Conservation (phyloP, 2,888 invertebrate species). For the Branchipolynoe longqiensis region DNA sequence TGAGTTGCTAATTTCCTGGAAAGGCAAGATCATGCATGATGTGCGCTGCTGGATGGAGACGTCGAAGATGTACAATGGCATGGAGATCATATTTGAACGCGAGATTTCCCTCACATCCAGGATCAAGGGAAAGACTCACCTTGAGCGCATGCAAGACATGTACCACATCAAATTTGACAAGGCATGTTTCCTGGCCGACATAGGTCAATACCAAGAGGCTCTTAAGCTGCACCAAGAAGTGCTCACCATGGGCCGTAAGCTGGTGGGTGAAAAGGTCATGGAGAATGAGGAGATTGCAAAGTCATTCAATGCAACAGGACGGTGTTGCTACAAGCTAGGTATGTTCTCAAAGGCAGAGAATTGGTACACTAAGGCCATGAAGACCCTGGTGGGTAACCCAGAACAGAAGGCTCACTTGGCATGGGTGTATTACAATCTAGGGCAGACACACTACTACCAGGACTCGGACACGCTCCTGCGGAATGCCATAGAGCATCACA, state of each 20-base stretch:
- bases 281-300: background rate
- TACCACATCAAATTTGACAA: background rate
- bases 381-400: background rate
- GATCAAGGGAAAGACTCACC: background rate
- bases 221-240: constrained; percentile 1
- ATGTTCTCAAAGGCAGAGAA: background rate
- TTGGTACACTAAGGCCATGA: background rate
- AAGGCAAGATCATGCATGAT: background rate
- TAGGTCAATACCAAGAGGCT: background rate
- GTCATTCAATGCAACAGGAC: constrained; percentile 13
- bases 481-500: background rate
- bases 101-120: background rate
- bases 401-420: background rate
- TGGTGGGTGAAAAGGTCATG: background rate
- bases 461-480: background rate
- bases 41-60: constrained; percentile 32
- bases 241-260: background rate
- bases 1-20: background rate
- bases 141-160: background rate
- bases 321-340: constrained; percentile 5
- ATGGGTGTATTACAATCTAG: constrained; percentile 36
- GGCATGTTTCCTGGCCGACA: constrained; percentile 17
- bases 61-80: background rate
- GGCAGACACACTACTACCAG: background rate
- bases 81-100: constrained; percentile 7